Conservation (phyloP, 2,113 vertebrate genomes). For the Cariama cristata region DNA sequence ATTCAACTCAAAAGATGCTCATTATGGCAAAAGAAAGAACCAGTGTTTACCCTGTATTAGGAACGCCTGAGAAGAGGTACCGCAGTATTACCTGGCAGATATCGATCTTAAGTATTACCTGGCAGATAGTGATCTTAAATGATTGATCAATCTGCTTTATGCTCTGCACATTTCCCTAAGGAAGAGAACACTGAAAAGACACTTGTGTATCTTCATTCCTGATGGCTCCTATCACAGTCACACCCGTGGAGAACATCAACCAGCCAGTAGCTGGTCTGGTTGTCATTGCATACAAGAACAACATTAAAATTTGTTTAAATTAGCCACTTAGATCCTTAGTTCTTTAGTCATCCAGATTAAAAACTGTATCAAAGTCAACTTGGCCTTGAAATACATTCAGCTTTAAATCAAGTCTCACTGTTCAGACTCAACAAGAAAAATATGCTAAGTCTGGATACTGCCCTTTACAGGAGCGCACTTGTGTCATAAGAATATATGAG, state of each 20-base stretch:
- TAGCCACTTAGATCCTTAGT: background rate
- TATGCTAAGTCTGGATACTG: background rate
- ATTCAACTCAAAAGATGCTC: background rate
- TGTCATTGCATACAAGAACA: background rate
- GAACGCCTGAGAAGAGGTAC: background rate
- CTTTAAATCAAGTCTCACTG: background rate
- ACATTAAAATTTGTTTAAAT: background rate
- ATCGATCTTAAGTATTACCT: background rate
- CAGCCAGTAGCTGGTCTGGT: background rate
- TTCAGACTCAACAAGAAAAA: background rate
- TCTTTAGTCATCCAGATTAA: constrained; percentile 12
- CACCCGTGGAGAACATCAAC: background rate
- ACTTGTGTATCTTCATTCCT: background rate
- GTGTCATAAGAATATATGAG: background rate
- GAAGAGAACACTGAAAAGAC: background rate
- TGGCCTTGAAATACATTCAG: background rate
- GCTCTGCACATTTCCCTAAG: background rate
- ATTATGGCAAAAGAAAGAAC: background rate
- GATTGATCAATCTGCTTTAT: background rate
- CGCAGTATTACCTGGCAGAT: background rate
- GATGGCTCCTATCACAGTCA: background rate
- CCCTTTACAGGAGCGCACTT: background rate
- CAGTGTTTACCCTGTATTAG: background rate
- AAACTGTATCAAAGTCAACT: background rate
- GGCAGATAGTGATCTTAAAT: background rate